These are phyloP conservation scores for Zaprionus vittiger DNA, from an alignment of 1,140 invertebrate species.

Conservation along the genomic window DNA sequence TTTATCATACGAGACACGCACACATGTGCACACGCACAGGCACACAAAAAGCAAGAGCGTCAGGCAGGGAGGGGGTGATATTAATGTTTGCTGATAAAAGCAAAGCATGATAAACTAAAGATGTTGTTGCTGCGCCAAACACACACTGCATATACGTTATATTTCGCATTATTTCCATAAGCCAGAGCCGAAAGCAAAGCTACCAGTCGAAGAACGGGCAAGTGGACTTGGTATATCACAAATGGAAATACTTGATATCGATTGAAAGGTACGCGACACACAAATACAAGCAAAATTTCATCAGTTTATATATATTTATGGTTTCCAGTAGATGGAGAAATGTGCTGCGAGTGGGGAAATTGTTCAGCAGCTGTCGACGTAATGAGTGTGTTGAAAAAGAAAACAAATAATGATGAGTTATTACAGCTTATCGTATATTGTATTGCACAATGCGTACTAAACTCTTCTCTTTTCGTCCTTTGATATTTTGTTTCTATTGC, in stretches of 20 bases:
- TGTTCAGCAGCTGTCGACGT: slow-evolving; percentile 54
- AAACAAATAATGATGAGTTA: slow-evolving; percentile 46
- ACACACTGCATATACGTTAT: slow-evolving; percentile 44
- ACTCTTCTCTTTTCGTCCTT: too few relatives aligned
- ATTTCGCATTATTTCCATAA: slow-evolving; percentile 27
- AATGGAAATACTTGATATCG: slow-evolving; percentile 59
- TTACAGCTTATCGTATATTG: slow-evolving; percentile 44
- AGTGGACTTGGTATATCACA: neutral
- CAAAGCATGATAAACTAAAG: slow-evolving; percentile 40
- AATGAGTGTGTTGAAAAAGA: neutral
- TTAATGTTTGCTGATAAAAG: slow-evolving; percentile 46
- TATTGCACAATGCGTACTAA: too few relatives aligned
- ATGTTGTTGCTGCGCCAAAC: slow-evolving; percentile 17
- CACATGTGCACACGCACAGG: slow-evolving; percentile 10
- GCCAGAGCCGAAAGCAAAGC: slow-evolving; percentile 15
- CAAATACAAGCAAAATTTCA: slow-evolving; percentile 60
- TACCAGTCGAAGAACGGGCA: neutral
- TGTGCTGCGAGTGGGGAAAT: slow-evolving; percentile 34
- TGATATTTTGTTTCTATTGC: neutral
- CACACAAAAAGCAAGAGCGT: neutral
- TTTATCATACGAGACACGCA: slow-evolving; percentile 39
- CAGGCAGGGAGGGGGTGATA: slow-evolving; percentile 11
- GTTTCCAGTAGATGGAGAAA: slow-evolving; percentile 4
- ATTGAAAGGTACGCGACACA: slow-evolving; percentile 50
- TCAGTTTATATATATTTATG: slow-evolving; percentile 62